Evolutionary conservation across 2,113 vertebrate species (phyloP), one percentile per base, ranked within the genome.

Genomic region (Petroica traversi): DNA sequence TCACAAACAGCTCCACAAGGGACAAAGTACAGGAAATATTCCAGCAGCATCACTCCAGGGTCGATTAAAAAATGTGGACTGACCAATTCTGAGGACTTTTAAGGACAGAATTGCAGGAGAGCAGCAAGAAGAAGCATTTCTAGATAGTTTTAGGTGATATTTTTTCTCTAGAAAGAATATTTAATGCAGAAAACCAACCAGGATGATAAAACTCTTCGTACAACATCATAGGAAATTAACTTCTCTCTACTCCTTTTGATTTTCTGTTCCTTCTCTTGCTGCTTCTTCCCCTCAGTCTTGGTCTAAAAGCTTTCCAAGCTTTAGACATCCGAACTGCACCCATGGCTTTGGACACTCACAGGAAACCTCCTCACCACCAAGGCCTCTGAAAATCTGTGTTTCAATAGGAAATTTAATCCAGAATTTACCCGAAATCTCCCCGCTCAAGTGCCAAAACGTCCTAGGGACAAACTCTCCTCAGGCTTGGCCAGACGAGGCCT

Each of bases 401-500:
- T 17, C 48, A 19, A 12, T 1, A 12, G 5, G 1, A 3, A 46
- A 61, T 6, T 51, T 5, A 83, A 14, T 1, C 9, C n/a, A 66
- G 38, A 20, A 17, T 28, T 79, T 46, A 75, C 57, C 71, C 19
- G 9, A 69, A 8, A 18, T 9, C 8, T 26, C 13, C 2, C 0
- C 36, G 6, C 12, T 8, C 0, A 1, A 14, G 20, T 1, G 28
- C 67, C 14, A 19, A 1, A 9, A 51, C 2, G 2, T 59, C 33
- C 19, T n/a, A 7, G 5, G 9, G 8, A 36, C 22, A 55, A 12
- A 10, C 12, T 16, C 19, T 6, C 17, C 45, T 46, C 45, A 41
- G 2, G 5, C 12, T 40, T 4, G 11, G 11, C 12, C 29, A 7
- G 10, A 12, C 12, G 6, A 2, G 69, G 38, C 12, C 64, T 17